Conservation (phyloP, 2,888 invertebrate species). For the Helleia helle region DNA sequence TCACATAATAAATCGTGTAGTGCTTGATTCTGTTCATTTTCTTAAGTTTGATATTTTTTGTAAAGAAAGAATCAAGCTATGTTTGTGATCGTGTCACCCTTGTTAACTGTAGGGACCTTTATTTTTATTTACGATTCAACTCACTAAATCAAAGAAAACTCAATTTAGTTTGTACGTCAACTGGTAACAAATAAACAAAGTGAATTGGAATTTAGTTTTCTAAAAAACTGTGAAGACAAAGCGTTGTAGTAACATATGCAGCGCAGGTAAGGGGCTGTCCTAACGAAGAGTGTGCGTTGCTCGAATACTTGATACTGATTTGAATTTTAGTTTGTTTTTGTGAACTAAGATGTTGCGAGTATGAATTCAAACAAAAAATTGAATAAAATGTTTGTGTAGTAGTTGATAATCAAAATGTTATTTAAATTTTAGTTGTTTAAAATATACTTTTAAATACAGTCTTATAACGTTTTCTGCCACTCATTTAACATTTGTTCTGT, state of each 20-base stretch:
- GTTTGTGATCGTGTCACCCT: background rate
- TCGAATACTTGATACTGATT: constrained; percentile 57
- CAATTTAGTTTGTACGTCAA: constrained; percentile 62
- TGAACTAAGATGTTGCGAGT: constrained; percentile 14
- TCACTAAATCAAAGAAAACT: constrained; percentile 60
- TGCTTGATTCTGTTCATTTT: no score
- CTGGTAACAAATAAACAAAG: constrained; percentile 61
- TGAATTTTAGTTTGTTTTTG: constrained; percentile 38
- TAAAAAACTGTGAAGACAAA: constrained; percentile 35
- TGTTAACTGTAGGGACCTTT: background rate
- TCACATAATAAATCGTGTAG: no score
- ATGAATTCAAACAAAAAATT: no score
- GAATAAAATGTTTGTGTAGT: no score
- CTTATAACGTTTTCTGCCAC: no score
- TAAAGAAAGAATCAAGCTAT: background rate
- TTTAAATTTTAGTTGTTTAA: no score
- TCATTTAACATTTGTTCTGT: no score
- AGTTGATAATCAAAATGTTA: no score
- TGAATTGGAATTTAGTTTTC: constrained; percentile 49
- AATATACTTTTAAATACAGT: no score
- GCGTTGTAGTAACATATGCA: constrained; percentile 60
- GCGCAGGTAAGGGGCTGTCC: constrained; percentile 57
- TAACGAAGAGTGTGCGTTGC: constrained; percentile 60
- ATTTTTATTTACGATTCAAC: constrained; percentile 18
- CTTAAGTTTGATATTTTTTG: background rate